Percentiles rank a stretch among this genome's conserved stretches.
These are phyloP conservation scores for Centropus unirufus DNA, from an alignment of 2,113 vertebrate genomes.

Conservation along the genomic window DNA sequence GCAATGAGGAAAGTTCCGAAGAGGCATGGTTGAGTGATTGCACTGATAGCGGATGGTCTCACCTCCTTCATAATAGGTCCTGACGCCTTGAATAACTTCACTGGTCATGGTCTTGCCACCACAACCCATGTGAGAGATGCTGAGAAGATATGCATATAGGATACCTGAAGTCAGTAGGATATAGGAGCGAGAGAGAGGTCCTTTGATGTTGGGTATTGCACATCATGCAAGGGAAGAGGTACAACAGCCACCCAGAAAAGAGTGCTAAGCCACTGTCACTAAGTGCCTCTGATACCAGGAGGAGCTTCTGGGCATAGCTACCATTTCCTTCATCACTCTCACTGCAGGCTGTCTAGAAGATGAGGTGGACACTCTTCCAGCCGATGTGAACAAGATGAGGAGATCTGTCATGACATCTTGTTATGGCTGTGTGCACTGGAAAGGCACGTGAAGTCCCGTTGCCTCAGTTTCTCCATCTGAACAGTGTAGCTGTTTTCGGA, in stretches of 20 bases:
- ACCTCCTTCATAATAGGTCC: background rate
- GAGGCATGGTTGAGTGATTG: background rate
- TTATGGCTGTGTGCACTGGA: rapidly evolving
- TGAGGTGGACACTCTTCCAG: rapidly evolving
- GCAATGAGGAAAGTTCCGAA: background rate
- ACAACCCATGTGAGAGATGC: background rate
- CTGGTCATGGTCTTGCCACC: background rate
- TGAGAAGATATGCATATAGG: background rate
- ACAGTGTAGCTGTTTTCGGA: background rate
- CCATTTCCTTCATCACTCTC: background rate
- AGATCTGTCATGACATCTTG: background rate
- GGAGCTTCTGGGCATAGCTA: background rate
- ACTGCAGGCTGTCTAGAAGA: background rate
- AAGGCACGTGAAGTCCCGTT: background rate
- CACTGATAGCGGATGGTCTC: background rate
- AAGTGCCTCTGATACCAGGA: background rate
- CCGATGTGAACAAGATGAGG: background rate
- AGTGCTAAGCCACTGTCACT: background rate
- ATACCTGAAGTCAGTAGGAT: background rate
- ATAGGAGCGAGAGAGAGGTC: background rate
- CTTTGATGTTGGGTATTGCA: background rate
- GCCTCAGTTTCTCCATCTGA: background rate
- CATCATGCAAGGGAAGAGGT: background rate
- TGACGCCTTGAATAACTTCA: background rate
- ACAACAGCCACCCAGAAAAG: background rate